phyloP scores from a whole-genome alignment of 92 coral and sea anemone species.

The Pocillopora grandis region DNA sequence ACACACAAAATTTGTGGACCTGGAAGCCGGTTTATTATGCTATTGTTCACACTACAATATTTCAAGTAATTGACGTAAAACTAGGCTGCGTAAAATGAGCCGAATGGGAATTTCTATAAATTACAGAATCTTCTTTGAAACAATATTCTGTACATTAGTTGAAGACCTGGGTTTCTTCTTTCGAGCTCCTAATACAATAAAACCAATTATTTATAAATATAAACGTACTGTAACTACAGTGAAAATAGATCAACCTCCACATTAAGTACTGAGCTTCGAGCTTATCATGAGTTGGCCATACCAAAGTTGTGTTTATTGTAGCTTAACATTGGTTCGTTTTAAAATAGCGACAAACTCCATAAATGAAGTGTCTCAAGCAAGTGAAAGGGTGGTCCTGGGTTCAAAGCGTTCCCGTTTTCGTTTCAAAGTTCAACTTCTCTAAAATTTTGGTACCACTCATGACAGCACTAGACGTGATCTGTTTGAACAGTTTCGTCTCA shows the following conservation, averaged over 20 bases:
- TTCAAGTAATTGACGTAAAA: constrained; percentile 8
- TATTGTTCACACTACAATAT: constrained; percentile 35
- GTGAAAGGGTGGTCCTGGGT: too few species aligned
- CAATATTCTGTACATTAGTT: constrained; percentile 30
- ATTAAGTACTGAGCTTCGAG: neutral
- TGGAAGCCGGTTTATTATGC: constrained; percentile 29
- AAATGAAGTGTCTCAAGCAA: too few species aligned
- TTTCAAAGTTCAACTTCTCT: too few species aligned
- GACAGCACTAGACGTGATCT: too few species aligned
- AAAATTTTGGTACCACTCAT: too few species aligned
- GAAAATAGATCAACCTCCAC: constrained; percentile 12
- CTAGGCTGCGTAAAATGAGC: constrained; percentile 18
- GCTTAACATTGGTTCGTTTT: neutral
- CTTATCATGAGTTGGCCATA: neutral
- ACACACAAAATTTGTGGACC: neutral
- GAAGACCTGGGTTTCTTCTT: neutral
- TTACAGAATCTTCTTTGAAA: constrained; percentile 37
- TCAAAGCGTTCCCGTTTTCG: too few species aligned
- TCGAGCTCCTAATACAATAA: constrained; percentile 26
- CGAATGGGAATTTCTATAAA: neutral
- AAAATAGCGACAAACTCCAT: too few species aligned
- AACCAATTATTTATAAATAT: constrained; percentile 41
- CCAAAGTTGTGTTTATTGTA: neutral
- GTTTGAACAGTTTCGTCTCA: too few species aligned
- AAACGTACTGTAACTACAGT: neutral